phyloP scores from a whole-genome alignment of 2,797 vertebrate species.

The Leuciscus waleckii region DNA sequence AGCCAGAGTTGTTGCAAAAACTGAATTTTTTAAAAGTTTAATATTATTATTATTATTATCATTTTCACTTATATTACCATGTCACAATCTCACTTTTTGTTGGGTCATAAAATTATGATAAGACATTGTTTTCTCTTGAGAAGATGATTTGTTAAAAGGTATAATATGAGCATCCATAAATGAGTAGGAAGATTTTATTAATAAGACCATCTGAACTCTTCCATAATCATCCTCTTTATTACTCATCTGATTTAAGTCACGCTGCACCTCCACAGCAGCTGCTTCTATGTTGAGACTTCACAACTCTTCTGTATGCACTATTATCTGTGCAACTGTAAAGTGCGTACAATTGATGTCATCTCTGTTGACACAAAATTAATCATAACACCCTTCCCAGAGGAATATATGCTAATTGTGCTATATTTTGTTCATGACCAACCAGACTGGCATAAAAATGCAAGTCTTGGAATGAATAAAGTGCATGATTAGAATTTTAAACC shows the following conservation, averaged over 20 bases:
- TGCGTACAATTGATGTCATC: conserved; percentile 29
- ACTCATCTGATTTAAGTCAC: conserved; percentile 54
- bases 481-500: background rate
- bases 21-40: too few relatives aligned
- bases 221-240: conserved; percentile 50
- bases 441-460: conserved; percentile 13
- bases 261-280: conserved; percentile 64
- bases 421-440: background rate
- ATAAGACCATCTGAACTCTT: conserved; percentile 45
- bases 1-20: background rate
- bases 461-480: background rate
- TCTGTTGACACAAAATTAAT: conserved; percentile 29
- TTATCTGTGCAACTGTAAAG: conserved; percentile 30
- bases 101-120: background rate
- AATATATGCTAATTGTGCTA: conserved; percentile 38
- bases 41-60: too few relatives aligned
- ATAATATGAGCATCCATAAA: background rate
- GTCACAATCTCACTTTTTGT: background rate
- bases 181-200: conserved; percentile 39
- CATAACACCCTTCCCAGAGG: background rate
- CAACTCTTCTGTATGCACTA: conserved; percentile 29
- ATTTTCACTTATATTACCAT: too few relatives aligned
- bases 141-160: background rate
- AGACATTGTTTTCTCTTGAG: background rate
- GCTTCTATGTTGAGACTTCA: conserved; percentile 47